Evolutionary conservation across 2,888 invertebrate genomes (phyloP), one percentile per base, ranked within the genome.

Genomic region (Erebia epiphron): DNA sequence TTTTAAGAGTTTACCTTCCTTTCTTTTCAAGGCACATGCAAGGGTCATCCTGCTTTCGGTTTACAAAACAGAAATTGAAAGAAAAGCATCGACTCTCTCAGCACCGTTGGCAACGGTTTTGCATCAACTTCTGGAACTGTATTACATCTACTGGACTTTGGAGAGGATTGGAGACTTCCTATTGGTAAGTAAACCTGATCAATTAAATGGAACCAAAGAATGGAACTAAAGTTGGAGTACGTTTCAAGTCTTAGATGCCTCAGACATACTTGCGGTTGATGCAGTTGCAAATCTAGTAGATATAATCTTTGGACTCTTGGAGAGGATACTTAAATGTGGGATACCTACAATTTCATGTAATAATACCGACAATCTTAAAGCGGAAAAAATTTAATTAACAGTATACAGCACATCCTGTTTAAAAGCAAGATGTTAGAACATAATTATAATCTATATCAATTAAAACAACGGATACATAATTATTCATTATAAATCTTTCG

Each of bases 81-180:
- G 83, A 1, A 84, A 93, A 1, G 81, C 90, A 1, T 80, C 82
- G 0, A 79, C 90, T 0, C 82, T 96, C 4, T 97, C 97, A 0
- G 86, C 91, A 0, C 90, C 95, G 1, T 82, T 98, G 68, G 94
- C 88, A 65, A 85, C 85, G 16, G 96, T 97, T 14, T 83, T 98
- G n/a, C 83, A 90, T 35, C 94, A 96, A 60, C 88, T 98, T 56
- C 94, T 96, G 67, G 95, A 97, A 79, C 87, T 98, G 1, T 98
- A 98, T 83, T 94, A 95, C 7, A 91, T 97, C 0, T 95, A 96
- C 83, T 96, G 96, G 88, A 95, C 97, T 3, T 84, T 97, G 43
- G 95, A 95, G 82, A 95, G 95, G 75, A 89, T 96, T 16, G 98
- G 98, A 5, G 96, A 97, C 81, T 95, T 98, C 77, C 88, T 98